Conservation (phyloP, 2,888 invertebrate species). For the Archips xylosteana region DNA sequence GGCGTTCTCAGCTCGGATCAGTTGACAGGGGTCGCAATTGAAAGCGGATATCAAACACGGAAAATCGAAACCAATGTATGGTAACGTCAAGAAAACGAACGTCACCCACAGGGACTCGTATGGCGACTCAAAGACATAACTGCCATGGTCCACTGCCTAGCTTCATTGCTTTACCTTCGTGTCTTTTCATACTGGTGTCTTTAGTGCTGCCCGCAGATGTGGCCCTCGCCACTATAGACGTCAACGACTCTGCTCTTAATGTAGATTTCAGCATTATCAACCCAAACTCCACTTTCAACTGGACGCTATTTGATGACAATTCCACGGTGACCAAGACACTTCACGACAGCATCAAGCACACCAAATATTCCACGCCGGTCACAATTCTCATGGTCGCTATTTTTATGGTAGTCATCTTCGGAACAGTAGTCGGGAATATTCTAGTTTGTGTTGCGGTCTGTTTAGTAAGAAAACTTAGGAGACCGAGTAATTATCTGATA, state of each 20-base stretch:
- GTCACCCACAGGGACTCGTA: conserved; percentile 81
- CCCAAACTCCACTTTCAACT: conserved; percentile 68
- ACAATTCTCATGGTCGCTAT: conserved; percentile 90
- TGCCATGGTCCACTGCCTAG: conserved; percentile 80
- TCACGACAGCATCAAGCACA: conserved; percentile 69
- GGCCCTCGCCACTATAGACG: conserved; percentile 64
- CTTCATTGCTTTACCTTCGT: conserved; percentile 85
- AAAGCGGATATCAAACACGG: conserved; percentile 47
- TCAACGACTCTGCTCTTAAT: conserved; percentile 59
- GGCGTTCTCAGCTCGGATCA: conserved; percentile 29
- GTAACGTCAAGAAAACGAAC: conserved; percentile 70
- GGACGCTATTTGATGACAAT: conserved; percentile 70
- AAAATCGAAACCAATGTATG: conserved; percentile 79
- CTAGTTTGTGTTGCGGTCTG: conserved; percentile 98
- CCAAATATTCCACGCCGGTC: conserved; percentile 74
- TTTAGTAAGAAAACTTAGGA: conserved; percentile 95
- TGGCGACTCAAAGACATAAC: conserved; percentile 81
- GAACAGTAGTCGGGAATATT: conserved; percentile 95
- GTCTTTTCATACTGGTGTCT: conserved; percentile 79
- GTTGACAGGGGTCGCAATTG: conserved; percentile 39
- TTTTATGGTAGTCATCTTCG: conserved; percentile 90
- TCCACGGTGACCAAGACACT: conserved; percentile 53
- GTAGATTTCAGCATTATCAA: conserved; percentile 63
- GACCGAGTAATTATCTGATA: conserved; percentile 95
- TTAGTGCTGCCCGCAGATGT: conserved; percentile 65